A percentile compares a stretch with the other conserved stretches of the same genome.
phyloP scores from a whole-genome alignment of 2,113 vertebrate genomes.

The Ceratotherium simum region DNA sequence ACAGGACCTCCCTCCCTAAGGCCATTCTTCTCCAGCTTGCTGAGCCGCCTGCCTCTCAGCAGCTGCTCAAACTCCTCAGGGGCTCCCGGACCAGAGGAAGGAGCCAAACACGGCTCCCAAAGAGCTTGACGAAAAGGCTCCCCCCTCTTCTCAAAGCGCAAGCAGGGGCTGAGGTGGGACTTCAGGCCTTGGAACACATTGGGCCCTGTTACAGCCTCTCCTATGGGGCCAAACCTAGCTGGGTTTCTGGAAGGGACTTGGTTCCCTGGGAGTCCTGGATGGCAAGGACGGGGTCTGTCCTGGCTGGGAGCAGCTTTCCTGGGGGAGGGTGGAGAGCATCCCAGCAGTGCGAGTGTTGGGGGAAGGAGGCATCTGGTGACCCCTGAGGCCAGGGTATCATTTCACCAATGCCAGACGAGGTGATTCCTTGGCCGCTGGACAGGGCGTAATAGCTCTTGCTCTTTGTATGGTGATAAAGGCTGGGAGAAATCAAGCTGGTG shows the following conservation, averaged over 20 bases:
- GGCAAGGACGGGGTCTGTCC: not conserved
- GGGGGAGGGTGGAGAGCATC: not conserved
- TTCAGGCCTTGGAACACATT: not conserved
- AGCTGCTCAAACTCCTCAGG: not conserved
- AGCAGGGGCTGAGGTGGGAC: not conserved
- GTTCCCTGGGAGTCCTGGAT: not conserved
- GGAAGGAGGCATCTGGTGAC: slow-evolving; percentile 39
- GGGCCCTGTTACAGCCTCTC: not conserved
- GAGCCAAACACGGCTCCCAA: not conserved
- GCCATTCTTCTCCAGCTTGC: not conserved
- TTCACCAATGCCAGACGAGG: slow-evolving; percentile 64
- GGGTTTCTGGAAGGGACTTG: not conserved
- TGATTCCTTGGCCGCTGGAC: slow-evolving; percentile 65
- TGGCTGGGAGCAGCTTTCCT: not conserved
- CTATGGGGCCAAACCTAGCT: not conserved
- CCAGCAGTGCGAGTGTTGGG: not conserved
- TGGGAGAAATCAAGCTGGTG: slow-evolving; percentile 63
- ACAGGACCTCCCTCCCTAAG: not conserved
- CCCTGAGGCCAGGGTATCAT: slow-evolving; percentile 53
- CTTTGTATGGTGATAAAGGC: slow-evolving; percentile 66
- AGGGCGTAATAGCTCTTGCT: slow-evolving; percentile 68
- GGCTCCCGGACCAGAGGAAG: accelerated
- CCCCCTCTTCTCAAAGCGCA: not conserved
- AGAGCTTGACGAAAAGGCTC: not conserved
- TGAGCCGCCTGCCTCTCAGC: not conserved